Conservation (phyloP, 1,140 invertebrate species). For the Diorhabda sublineata region DNA sequence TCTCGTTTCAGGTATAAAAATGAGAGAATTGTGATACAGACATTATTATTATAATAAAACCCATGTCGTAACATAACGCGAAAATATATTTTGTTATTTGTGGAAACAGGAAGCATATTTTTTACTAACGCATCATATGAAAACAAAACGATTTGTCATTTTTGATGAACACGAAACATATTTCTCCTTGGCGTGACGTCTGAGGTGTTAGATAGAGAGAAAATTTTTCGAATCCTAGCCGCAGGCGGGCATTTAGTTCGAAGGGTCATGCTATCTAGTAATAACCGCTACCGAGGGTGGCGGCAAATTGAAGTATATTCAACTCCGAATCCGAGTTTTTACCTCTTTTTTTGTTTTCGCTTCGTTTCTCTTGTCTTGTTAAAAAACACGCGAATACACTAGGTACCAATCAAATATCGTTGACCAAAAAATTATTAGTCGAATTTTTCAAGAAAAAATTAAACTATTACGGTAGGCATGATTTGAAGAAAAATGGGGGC, state of each 20-base stretch:
- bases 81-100: background rate
- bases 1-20: too few species aligned
- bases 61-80: too few species aligned
- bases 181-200: conserved; percentile 2
- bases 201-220: background rate
- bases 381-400: background rate
- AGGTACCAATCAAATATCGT: too few species aligned
- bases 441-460: too few species aligned
- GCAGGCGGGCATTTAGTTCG: conserved; percentile 13
- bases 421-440: too few species aligned
- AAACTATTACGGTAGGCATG: too few species aligned
- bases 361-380: conserved; percentile 2
- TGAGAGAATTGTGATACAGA: too few species aligned
- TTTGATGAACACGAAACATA: conserved; percentile 19
- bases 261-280: conserved; percentile 20
- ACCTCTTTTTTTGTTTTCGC: conserved; percentile 7
- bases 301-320: conserved; percentile 16
- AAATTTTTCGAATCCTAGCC: conserved; percentile 11
- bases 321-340: conserved; percentile 5
- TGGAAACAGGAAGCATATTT: background rate
- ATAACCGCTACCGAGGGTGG: conserved; percentile 13
- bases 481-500: too few species aligned
- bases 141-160: conserved; percentile 20
- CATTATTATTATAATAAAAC: too few species aligned
- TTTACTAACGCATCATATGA: conserved; percentile 7